Conservation (phyloP, 2,888 invertebrate genomes). For the Stenotaenia linearis region DNA sequence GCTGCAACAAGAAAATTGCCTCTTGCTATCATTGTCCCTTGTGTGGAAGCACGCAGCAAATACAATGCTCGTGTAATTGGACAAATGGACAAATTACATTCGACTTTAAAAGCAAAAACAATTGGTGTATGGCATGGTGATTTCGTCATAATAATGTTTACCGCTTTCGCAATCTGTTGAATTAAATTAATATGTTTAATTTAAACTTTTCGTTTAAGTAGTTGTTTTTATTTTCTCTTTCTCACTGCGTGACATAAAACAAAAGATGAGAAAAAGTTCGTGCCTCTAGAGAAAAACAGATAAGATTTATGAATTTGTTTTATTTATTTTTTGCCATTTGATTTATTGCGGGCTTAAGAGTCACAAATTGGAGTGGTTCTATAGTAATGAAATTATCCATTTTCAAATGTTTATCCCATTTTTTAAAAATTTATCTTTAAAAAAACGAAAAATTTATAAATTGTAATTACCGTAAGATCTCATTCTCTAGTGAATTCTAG, state of each 20-base stretch:
- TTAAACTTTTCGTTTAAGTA: no score
- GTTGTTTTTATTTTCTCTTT: neutral
- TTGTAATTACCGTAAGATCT: neutral
- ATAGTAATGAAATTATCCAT: neutral
- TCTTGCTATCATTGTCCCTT: constrained; percentile 11
- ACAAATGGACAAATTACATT: constrained; percentile 19
- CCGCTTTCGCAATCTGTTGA: neutral
- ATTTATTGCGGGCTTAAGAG: neutral
- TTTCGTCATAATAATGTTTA: no score
- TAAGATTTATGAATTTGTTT: neutral
- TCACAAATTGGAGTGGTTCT: neutral
- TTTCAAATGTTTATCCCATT: neutral
- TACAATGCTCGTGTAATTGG: neutral
- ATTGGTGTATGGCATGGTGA: neutral
- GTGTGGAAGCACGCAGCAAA: neutral
- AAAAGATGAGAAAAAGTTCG: neutral
- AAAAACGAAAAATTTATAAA: no score
- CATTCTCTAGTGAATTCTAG: neutral
- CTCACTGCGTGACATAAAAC: neutral
- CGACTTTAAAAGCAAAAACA: neutral
- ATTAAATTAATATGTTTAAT: no score
- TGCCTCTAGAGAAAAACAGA: neutral
- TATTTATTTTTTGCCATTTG: neutral
- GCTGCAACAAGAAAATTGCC: constrained; percentile 13
- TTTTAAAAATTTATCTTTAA: no score